These are phyloP conservation scores for Archaeoteleia sp. DNA, from an alignment of 2,888 invertebrate genomes.

Conservation along the genomic window DNA sequence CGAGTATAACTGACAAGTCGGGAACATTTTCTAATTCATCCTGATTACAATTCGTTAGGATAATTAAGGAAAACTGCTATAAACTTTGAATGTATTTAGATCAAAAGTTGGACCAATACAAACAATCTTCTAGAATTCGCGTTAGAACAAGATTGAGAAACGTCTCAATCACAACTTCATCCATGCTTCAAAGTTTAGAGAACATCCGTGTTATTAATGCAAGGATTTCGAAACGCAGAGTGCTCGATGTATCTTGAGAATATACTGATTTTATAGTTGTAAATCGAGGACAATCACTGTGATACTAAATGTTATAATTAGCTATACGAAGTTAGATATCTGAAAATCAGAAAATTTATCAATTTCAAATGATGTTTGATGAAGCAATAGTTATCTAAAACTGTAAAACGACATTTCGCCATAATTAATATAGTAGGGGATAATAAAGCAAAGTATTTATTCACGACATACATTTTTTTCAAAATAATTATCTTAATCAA, in stretches of 20 bases:
- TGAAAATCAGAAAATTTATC: constrained; percentile 28
- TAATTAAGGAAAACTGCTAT: constrained; percentile 40
- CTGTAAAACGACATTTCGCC: no score
- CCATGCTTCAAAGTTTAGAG: constrained; percentile 67
- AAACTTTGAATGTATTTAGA: constrained; percentile 42
- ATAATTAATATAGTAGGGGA: no score
- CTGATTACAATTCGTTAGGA: constrained; percentile 51
- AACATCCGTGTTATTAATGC: constrained; percentile 67
- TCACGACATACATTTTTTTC: no score
- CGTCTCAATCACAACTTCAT: constrained; percentile 66
- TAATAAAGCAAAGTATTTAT: no score
- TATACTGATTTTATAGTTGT: constrained; percentile 39
- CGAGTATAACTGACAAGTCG: constrained; percentile 37
- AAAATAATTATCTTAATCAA: no score
- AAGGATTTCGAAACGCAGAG: constrained; percentile 50
- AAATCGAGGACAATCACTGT: constrained; percentile 42
- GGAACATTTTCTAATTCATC: constrained; percentile 34
- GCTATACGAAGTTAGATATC: constrained; percentile 24
- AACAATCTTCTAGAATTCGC: constrained; percentile 40
- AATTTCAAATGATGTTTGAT: constrained; percentile 10
- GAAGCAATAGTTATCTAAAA: constrained; percentile 28
- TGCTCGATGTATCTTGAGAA: constrained; percentile 35
- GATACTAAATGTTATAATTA: constrained; percentile 35
- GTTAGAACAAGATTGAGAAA: constrained; percentile 54
- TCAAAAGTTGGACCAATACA: constrained; percentile 49